Evolutionary conservation across 2,888 invertebrate genomes (phyloP).

Genomic region (Resseliella maxima): DNA sequence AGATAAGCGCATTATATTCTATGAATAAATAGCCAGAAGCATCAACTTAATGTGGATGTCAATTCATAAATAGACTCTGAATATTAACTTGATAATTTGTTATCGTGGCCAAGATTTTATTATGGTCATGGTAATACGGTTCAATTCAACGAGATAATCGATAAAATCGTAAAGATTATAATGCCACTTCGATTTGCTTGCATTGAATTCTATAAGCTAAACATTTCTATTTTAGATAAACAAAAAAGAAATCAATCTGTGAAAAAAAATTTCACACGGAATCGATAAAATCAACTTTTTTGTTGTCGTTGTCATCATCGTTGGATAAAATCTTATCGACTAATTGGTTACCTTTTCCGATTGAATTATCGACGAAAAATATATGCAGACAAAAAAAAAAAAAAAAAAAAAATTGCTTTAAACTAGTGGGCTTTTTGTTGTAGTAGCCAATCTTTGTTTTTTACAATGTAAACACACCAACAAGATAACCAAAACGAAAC

Average conservation of each 20-base stretch:
- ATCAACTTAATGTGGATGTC: neutral
- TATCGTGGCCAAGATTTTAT: neutral
- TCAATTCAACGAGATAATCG: neutral
- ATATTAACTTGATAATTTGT: neutral
- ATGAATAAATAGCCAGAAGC: slow-evolving; percentile 4
- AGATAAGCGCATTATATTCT: neutral
- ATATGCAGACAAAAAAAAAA: neutral
- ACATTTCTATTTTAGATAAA: no score
- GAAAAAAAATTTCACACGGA: neutral
- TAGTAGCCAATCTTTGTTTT: neutral
- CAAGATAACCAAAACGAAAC: neutral
- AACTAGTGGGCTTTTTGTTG: slow-evolving; percentile 1
- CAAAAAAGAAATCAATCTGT: no score
- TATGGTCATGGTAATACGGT: neutral
- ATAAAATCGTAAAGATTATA: neutral
- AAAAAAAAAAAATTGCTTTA: neutral
- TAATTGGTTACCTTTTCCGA: slow-evolving; percentile 40
- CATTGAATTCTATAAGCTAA: no score
- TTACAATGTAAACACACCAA: neutral
- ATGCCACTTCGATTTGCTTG: neutral
- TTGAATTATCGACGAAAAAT: neutral
- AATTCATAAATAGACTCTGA: neutral
- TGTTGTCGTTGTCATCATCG: neutral
- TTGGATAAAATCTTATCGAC: neutral
- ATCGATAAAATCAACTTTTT: neutral